Evolutionary conservation across 1,140 invertebrate genomes (phyloP), one percentile per base, ranked within the genome.

Genomic region (Drosophila miranda): DNA sequence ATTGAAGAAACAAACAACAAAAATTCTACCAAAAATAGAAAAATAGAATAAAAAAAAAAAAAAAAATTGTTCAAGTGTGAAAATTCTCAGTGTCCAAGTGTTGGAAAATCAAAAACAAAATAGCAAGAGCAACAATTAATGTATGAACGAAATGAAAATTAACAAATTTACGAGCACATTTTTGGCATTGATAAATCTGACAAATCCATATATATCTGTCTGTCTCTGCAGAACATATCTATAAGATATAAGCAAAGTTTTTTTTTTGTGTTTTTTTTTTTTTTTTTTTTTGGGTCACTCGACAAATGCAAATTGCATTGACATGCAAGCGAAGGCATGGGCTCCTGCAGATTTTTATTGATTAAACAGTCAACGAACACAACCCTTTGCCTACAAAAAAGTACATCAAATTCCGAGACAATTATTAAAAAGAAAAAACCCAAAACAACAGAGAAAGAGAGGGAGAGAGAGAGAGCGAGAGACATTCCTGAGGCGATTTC

Each of bases 291-390:
- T 11, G 38, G 51, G 59, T 49, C 64, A 62, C 74, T 52, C 43
- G 48, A 53, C 19, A 60, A 59, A 53, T 60, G 48, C 49, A 21
- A 54, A 75, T 58, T 71, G 80, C 72, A 84, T 73, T 84, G 80
- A 84, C 80, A 84, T 86, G 80, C 81, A 84, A 84, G 62, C 34
- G 11, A 9, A 34, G 9, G 9, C 30, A 34, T 11, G 13, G 34
- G 11, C 8, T 51, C 44, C 46, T 64, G 70, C 64, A 79, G 60
- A 59, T 73, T 57, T 46, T 75, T 84, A 84, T 84, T 84, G 80
- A 84, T 84, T 84, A 69, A 84, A 84, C 80, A 84, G 80, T 57
- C 80, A 68, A 70, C 62, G 64, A 64, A 54, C 64, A 38, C 16
- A 14, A 23, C 38, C 16, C 42, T 7, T 9, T 23, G 21, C 48